A percentile compares a stretch with the other conserved stretches of the same genome.
Conservation (phyloP, 2,113 vertebrate genomes). For the Eptatretus burgeri region DNA sequence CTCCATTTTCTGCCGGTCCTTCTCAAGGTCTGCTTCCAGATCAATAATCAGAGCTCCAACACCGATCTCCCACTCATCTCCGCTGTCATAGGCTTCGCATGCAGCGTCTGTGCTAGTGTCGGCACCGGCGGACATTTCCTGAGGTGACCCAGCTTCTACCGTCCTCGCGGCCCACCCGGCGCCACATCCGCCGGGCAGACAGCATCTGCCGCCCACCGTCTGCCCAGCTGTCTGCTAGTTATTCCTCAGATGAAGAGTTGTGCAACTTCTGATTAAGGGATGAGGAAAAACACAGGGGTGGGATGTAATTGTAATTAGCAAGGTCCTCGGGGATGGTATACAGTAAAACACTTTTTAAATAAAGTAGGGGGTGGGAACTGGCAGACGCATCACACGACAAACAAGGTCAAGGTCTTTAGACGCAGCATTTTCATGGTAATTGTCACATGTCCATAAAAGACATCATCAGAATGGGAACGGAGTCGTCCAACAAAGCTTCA, state of each 20-base stretch:
- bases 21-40: slow-evolving; percentile 71
- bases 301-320: not conserved
- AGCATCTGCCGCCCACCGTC: slow-evolving; percentile 3
- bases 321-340: too few species aligned
- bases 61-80: slow-evolving; percentile 51
- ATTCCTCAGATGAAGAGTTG: not conserved
- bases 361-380: too few species aligned
- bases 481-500: too few species aligned
- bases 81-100: slow-evolving; percentile 60
- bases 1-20: slow-evolving; percentile 68
- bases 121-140: slow-evolving; percentile 5
- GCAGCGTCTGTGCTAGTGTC: slow-evolving; percentile 2
- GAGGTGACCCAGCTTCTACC: not conserved
- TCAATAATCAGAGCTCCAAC: slow-evolving; percentile 57
- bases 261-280: not conserved
- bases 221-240: not conserved
- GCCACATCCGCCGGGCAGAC: slow-evolving; percentile 1
- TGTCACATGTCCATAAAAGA: too few species aligned
- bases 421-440: too few species aligned
- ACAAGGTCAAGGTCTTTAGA: too few species aligned
- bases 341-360: too few species aligned
- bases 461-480: too few species aligned
- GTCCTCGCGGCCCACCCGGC: slow-evolving; percentile 5
- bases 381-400: too few species aligned
- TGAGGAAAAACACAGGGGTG: not conserved